Conservation (phyloP, 2,888 invertebrate genomes). For the Hypsopygia costalis region DNA sequence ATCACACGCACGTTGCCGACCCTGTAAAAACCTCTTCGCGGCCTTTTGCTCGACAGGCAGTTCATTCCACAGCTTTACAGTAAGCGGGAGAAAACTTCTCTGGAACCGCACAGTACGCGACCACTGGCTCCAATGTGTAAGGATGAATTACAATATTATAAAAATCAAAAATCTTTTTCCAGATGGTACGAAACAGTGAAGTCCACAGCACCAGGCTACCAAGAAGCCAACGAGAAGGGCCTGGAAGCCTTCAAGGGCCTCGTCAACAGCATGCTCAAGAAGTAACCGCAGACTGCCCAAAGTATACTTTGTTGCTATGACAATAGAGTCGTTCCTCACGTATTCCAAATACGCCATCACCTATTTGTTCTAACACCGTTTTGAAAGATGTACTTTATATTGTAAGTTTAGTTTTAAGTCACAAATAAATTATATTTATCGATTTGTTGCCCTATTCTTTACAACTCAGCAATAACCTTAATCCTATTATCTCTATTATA, state of each 20-base stretch:
- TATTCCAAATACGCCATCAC: conserved; percentile 4
- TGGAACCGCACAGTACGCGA: no score
- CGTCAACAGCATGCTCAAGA: conserved; percentile 63
- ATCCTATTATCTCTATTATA: no score
- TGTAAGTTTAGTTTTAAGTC: conserved; percentile 48
- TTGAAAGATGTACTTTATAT: conserved; percentile 14
- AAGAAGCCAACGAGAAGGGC: conserved; percentile 80
- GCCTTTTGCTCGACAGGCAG: no score
- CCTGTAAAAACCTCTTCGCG: no score
- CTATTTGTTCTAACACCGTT: conserved; percentile 14
- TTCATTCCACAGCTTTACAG: no score
- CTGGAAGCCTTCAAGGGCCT: conserved; percentile 76
- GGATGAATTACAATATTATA: no score
- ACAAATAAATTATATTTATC: conserved; percentile 41
- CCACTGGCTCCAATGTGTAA: no score
- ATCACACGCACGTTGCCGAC: no score
- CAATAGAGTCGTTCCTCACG: conserved; percentile 4
- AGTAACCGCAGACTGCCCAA: conserved; percentile 43
- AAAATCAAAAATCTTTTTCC: conserved; percentile 17
- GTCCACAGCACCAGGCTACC: conserved; percentile 66
- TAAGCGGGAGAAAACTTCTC: no score
- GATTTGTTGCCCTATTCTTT: background rate
- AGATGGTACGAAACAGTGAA: conserved; percentile 72
- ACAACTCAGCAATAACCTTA: no score
- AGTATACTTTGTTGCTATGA: background rate